Percentiles rank a stretch among this genome's conserved stretches.
Conservation (phyloP, 2,888 invertebrate genomes). For the Cyclophora albipunctata region DNA sequence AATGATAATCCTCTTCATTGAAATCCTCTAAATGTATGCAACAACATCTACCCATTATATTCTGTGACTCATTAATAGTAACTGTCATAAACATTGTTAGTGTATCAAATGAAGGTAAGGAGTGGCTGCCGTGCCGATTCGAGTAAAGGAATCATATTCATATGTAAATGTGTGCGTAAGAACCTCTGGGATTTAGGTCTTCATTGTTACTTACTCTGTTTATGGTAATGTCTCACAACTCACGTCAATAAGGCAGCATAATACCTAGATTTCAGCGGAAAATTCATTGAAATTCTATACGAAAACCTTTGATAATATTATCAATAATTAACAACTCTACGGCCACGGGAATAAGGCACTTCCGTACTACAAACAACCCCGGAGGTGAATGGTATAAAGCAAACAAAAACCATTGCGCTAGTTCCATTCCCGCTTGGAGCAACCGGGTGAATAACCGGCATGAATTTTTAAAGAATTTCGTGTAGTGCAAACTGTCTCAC, state of each 20-base stretch:
- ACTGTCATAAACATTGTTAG: slow-evolving; percentile 3
- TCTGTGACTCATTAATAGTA: slow-evolving; percentile 6
- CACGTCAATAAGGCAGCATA: not conserved
- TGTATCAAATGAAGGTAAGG: slow-evolving; percentile 26
- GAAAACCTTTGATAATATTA: slow-evolving; percentile 2
- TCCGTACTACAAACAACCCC: slow-evolving; percentile 2
- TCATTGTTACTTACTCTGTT: not conserved
- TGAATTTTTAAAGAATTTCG: slow-evolving; percentile 47
- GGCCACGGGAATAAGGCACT: slow-evolving; percentile 4
- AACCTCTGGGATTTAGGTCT: slow-evolving; percentile 6
- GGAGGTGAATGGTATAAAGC: slow-evolving; percentile 18
- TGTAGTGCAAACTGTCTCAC: slow-evolving; percentile 40
- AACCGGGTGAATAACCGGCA: slow-evolving; percentile 35
- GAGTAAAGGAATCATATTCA: slow-evolving; percentile 35
- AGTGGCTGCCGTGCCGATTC: slow-evolving; percentile 28
- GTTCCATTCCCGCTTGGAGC: slow-evolving; percentile 23
- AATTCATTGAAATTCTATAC: not conserved
- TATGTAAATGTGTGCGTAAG: slow-evolving; percentile 33
- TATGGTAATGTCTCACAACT: not conserved
- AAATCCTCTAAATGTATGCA: not conserved
- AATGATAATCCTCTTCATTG: not conserved
- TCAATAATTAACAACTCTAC: slow-evolving; percentile 1
- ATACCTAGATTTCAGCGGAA: not conserved
- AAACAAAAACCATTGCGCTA: slow-evolving; percentile 23
- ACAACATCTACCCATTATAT: slow-evolving; percentile 1